Evolutionary conservation across 2,888 invertebrate genomes (phyloP), one percentile per base, ranked within the genome.

Genomic region (Drosophila greeni): DNA sequence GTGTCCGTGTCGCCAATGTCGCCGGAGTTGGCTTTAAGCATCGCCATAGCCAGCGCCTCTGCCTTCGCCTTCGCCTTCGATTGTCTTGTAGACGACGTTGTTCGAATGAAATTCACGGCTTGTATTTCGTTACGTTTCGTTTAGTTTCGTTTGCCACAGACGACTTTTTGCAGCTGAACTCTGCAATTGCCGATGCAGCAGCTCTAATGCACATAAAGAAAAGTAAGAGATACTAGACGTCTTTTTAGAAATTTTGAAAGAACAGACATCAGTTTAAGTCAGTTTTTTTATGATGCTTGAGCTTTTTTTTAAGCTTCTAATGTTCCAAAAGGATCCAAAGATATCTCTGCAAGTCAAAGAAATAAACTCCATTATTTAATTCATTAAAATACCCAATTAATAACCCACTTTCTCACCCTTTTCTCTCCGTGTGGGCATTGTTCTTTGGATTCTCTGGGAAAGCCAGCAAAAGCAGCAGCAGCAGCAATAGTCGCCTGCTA

Each of bases 21-120:
- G 84, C 79, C 73, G 69, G 70, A 78, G 71, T 67, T 51, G 69
- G 49, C 62, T 62, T 39, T 40, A 62, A 62, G 40, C 58, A 54
- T 65, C 39, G 56, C 55, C 66, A 52, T 70, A 43, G 31, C 16
- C 16, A 42, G 57, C 53, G 72, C 70, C 70, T 69, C 53, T 47
- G 56, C 69, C 70, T 69, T 56, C 51, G 55, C 69, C 48, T 58
- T 76, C 74, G 82, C 82, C 84, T 85, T 85, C 85, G 86, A 87
- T 87, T 87, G 87, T 87, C 87, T 87, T 87, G 87, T 87, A 86
- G 87, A 86, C 85, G 86, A 85, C 84, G 87, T 85, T 87, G 87
- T 87, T 87, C 85, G 79, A 87, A 87, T 87, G 87, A 86, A 87
- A 87, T 87, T 87, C 84, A 86, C 86, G 84, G 84, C 85, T 86